Base-by-base conservation (phyloP, 2,797 vertebrate genomes). In the Salmo trutta region DNA sequence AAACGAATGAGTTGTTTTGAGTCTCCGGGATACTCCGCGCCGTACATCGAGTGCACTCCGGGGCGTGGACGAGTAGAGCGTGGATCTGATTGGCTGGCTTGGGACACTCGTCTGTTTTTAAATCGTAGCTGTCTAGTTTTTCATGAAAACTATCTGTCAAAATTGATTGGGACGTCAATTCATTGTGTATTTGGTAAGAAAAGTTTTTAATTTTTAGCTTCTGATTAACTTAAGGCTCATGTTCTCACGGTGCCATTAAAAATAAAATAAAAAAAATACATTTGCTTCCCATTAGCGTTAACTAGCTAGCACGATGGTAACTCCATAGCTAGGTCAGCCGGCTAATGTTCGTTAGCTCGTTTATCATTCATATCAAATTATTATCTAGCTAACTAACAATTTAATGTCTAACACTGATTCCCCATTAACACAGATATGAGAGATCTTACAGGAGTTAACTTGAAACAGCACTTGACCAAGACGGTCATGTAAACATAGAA, bases 21-120 rank as follows among this genome's bases (percentile, higher is more conserved):
- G 0, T 0, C 1, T 17, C 16, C 53, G 53, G 17, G 53, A 1
- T 56, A 56, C 53, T 5, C 53, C 53, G 4, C 1, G 19, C 0
- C 53, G 1, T 17, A 5, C 29, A 65, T 14, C 21, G 62, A 15
- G 65, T 67, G 15, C 27, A 31, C 14, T 17, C 27, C 5, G 16
- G 66, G 92, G 91, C 82, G 91, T 79, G 88, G 77, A 3, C 59
- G 8, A 2, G 0, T 0, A 0, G 5, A 0, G 29, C 7, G 0
- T 68, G 15, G 53, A 31, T 76, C 1, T 91, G 85, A 93, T 94
- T 93, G 93, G 93, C 80, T 80, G 73, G 1, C 2, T 21, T 1
- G n/a, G 0, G 0, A 19, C 24, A n/a, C 59, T 27, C 14, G 19
- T 83, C 75, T 33, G n/a, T 90, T 93, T 94, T 93, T 75, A 93